Conservation (phyloP, 1,140 invertebrate genomes). For the Drosophila littoralis region DNA sequence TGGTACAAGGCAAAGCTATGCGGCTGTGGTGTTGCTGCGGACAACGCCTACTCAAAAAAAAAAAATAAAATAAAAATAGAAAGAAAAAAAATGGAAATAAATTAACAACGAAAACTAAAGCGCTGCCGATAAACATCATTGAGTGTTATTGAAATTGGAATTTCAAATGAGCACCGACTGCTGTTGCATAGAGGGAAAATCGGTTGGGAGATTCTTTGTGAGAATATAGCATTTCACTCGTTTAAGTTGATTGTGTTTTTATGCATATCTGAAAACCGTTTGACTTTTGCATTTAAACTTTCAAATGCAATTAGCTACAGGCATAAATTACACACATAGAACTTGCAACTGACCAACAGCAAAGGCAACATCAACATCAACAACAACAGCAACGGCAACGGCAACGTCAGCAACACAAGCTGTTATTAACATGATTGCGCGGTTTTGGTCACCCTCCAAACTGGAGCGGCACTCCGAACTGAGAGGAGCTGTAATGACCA, state of each 20-base stretch:
- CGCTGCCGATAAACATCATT: constrained; percentile 73
- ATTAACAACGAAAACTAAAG: constrained; percentile 20
- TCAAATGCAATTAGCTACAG: constrained; percentile 77
- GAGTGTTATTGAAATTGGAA: constrained; percentile 78
- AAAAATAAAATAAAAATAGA: constrained; percentile 30
- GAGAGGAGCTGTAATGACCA: constrained; percentile 38
- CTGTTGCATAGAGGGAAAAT: constrained; percentile 42
- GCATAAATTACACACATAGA: constrained; percentile 71
- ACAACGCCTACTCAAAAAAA: constrained; percentile 74
- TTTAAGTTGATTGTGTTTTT: constrained; percentile 52
- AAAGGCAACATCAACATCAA: constrained; percentile 21
- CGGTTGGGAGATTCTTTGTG: constrained; percentile 42
- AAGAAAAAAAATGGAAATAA: constrained; percentile 2
- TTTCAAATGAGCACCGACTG: constrained; percentile 72
- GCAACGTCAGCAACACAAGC: constrained; percentile 39
- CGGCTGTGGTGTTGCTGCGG: constrained; percentile 38
- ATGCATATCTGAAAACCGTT: constrained; percentile 77
- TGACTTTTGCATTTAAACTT: constrained; percentile 82
- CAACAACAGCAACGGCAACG: constrained; percentile 12
- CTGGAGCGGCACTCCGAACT: constrained; percentile 15
- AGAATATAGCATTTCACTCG: constrained; percentile 41
- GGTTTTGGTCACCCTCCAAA: constrained; percentile 49
- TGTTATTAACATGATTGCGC: constrained; percentile 80
- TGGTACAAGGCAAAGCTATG: constrained; percentile 69
- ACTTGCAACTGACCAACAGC: constrained; percentile 44